Evolutionary conservation across 2,888 invertebrate species (phyloP).

Genomic region (Bhutanitis thaidina): DNA sequence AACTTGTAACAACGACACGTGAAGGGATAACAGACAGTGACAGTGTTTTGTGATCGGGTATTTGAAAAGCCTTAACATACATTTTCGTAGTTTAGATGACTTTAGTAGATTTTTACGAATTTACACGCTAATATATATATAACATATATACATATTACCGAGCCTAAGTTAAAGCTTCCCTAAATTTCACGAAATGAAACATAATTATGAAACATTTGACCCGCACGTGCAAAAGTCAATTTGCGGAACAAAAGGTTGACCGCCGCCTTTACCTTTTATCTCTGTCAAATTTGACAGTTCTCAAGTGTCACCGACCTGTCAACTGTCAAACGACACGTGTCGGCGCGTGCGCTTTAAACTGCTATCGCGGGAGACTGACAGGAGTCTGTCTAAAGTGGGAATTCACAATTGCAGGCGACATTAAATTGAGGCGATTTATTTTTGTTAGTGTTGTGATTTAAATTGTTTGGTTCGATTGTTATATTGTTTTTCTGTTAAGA

Average conservation of each 20-base stretch:
- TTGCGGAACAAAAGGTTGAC: conserved; percentile 50
- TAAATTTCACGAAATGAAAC: conserved; percentile 3
- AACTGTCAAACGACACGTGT: conserved; percentile 63
- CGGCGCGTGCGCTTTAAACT: conserved; percentile 66
- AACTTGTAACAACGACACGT: no score
- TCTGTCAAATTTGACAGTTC: conserved; percentile 53
- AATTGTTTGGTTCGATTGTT: no score
- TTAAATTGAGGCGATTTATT: no score
- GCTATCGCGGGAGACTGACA: conserved; percentile 60
- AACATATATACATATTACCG: no score
- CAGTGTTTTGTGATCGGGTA: no score
- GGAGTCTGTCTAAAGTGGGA: conserved; percentile 51
- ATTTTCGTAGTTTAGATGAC: no score
- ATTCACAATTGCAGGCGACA: conserved; percentile 36
- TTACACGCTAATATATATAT: no score
- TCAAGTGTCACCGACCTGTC: conserved; percentile 46
- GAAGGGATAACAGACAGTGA: no score
- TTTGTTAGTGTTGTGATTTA: no score
- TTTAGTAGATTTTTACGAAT: no score
- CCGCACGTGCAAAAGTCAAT: conserved; percentile 50
- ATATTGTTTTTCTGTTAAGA: no score
- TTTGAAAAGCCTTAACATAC: no score
- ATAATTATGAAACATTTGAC: conserved; percentile 24
- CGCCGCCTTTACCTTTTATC: conserved; percentile 40
- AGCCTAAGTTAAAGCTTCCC: background rate